These are phyloP conservation scores for Gymnoscelis rufifasciata DNA, from an alignment of 2,888 invertebrate genomes.

Conservation along the genomic window DNA sequence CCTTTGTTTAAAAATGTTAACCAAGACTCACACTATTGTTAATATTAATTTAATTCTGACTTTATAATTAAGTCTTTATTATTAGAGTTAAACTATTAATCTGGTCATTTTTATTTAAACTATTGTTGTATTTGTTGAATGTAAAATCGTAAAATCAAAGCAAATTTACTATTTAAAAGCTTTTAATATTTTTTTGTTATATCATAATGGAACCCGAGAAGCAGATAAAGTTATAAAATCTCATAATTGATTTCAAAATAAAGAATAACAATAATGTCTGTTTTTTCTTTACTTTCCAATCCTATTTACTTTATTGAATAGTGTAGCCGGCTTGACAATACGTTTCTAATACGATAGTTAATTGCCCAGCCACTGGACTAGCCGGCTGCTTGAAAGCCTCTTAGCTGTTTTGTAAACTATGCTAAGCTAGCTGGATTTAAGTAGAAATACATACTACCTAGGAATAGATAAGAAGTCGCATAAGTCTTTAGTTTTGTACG, in stretches of 20 bases:
- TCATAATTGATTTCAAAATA: slow-evolving; percentile 74
- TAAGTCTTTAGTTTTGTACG: no score
- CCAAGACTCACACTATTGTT: slow-evolving; percentile 76
- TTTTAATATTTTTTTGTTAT: slow-evolving; percentile 70
- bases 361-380: no score
- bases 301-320: no score
- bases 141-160: slow-evolving; percentile 69
- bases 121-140: slow-evolving; percentile 76
- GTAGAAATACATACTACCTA: no score
- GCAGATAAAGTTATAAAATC: slow-evolving; percentile 69
- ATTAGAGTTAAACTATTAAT: slow-evolving; percentile 76
- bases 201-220: slow-evolving; percentile 61
- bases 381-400: no score
- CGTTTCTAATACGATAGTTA: no score
- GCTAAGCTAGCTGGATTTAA: no score
- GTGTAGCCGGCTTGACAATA: no score
- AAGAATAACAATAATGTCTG: slow-evolving; percentile 64
- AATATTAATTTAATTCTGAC: slow-evolving; percentile 73
- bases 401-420: no score
- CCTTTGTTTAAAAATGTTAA: slow-evolving; percentile 69
- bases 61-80: slow-evolving; percentile 68
- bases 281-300: slow-evolving; percentile 22
- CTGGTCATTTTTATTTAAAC: slow-evolving; percentile 79
- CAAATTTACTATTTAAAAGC: slow-evolving; percentile 66
- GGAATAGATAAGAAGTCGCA: no score